These are phyloP conservation scores for Myiotriccus ornatus DNA, from an alignment of 2,797 vertebrate species.

Conservation along the genomic window DNA sequence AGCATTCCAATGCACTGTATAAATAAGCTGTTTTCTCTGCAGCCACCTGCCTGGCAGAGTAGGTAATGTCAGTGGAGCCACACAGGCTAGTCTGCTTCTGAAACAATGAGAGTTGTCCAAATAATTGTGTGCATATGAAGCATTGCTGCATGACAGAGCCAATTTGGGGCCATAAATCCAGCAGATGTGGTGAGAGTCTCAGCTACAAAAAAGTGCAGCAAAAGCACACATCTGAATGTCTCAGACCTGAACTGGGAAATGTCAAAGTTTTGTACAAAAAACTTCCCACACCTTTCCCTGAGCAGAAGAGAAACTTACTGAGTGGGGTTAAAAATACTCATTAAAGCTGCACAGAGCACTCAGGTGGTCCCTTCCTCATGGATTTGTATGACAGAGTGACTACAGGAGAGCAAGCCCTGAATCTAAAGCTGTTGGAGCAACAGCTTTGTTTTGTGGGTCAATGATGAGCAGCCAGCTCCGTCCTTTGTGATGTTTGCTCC, in stretches of 20 bases:
- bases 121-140: not conserved
- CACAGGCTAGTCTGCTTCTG: conserved; percentile 1
- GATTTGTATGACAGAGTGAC: not conserved
- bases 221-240: not conserved
- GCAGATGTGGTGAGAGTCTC: not conserved
- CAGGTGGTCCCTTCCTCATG: not conserved
- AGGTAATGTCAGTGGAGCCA: conserved; percentile 31
- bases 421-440: not conserved
- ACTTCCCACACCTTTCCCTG: not conserved
- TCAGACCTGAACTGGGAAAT: not conserved
- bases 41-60: conserved; percentile 60
- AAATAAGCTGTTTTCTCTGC: conserved; percentile 59
- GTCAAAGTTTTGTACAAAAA: not conserved
- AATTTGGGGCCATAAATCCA: conserved; percentile 14
- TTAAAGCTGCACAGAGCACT: not conserved
- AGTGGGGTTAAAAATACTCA: not conserved
- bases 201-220: not conserved
- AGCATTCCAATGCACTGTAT: not conserved
- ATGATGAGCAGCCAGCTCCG: not conserved
- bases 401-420: not conserved
- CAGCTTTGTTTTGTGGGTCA: not conserved
- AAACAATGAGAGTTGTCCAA: conserved; percentile 32
- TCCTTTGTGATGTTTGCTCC: not conserved
- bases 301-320: not conserved
- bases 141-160: not conserved